Conservation (phyloP, 2,113 vertebrate species). For the Oncorhynchus keta region DNA sequence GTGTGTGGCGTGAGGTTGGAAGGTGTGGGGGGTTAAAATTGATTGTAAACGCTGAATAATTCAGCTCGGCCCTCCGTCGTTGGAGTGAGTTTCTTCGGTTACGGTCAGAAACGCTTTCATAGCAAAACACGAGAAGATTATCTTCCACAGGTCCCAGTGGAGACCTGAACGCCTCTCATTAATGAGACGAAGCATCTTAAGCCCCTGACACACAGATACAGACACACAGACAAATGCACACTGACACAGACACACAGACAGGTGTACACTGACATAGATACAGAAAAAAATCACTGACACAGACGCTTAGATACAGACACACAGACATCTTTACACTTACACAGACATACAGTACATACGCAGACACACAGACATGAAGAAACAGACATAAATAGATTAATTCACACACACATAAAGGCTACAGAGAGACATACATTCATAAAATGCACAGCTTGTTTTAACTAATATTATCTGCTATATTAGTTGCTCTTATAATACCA, state of each 20-base stretch:
- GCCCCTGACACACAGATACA: conserved; percentile 47
- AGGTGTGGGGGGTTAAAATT: conserved; percentile 61
- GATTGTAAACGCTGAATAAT: conserved; percentile 82
- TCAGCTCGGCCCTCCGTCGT: conserved; percentile 70
- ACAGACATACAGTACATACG: background rate
- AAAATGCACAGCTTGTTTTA: too few species aligned
- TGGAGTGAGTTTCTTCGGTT: conserved; percentile 80
- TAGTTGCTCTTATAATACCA: too few species aligned
- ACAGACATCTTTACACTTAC: background rate
- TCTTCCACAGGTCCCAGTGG: conserved; percentile 69
- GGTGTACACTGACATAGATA: conserved; percentile 22
- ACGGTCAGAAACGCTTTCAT: conserved; percentile 80
- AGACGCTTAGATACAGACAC: conserved; percentile 18
- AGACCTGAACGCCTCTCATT: conserved; percentile 65
- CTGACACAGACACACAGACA: conserved; percentile 34
- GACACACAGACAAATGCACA: conserved; percentile 42
- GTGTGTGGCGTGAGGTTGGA: conserved; percentile 53
- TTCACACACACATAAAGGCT: background rate
- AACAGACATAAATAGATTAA: conserved; percentile 23
- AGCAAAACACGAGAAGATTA: conserved; percentile 79
- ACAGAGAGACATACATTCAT: too few species aligned
- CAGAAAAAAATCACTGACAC: background rate
- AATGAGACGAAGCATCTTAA: conserved; percentile 66
- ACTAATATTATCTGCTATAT: too few species aligned
- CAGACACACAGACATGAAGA: conserved; percentile 8